These are phyloP conservation scores for Hylyphantes graminicola DNA, from an alignment of 1,140 invertebrate genomes.

Conservation along the genomic window DNA sequence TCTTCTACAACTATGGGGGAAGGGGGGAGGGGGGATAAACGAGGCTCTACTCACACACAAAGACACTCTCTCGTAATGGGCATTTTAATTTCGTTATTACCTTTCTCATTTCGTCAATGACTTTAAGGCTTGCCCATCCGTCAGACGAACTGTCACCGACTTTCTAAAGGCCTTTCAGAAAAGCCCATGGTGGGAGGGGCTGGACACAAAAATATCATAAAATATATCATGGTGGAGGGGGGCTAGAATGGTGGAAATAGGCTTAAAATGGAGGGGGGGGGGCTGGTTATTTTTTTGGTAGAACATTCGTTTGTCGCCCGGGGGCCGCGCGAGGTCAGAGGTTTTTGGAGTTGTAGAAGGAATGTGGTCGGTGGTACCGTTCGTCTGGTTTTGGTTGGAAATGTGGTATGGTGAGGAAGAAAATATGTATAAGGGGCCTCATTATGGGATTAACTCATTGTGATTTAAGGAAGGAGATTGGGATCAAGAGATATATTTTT, in stretches of 20 bases:
- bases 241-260: background rate
- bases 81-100: conserved; percentile 42
- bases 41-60: conserved; percentile 2
- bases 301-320: no score
- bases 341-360: no score
- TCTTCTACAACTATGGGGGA: background rate
- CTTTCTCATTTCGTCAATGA: conserved; percentile 29
- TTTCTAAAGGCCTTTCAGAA: background rate
- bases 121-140: background rate
- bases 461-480: no score
- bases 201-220: background rate
- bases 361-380: no score
- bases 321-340: no score
- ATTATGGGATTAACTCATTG: no score
- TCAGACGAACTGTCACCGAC: conserved; percentile 8
- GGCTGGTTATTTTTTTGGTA: no score
- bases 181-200: background rate
- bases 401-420: no score
- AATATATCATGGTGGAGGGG: background rate
- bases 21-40: background rate
- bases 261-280: no score
- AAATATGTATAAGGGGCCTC: no score
- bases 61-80: conserved; percentile 23
- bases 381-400: no score
- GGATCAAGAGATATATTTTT: no score